phyloP scores from a whole-genome alignment of 2,888 invertebrate species.

The Tachystola acroxantha region DNA sequence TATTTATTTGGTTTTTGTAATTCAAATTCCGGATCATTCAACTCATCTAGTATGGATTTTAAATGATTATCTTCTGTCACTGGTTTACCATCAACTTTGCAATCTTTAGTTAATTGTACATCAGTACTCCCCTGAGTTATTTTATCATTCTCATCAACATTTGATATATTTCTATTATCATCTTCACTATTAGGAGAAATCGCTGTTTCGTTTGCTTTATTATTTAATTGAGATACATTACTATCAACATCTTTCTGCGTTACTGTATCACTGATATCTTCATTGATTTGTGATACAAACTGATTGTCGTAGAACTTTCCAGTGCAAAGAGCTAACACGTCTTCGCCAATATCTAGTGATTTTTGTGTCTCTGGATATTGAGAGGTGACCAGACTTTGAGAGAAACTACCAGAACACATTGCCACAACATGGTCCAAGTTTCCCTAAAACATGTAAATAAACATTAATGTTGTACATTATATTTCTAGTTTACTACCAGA shows the following conservation, averaged over 20 bases:
- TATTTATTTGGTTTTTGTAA: constrained; percentile 46
- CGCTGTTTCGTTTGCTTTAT: too few relatives aligned
- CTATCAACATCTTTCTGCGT: not conserved
- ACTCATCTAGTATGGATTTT: constrained; percentile 56
- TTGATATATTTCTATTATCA: not conserved
- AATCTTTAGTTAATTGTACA: not conserved
- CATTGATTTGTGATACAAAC: constrained; percentile 42
- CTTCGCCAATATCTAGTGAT: constrained; percentile 60
- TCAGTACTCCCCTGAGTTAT: constrained; percentile 20
- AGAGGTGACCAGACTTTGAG: constrained; percentile 59
- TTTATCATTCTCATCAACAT: not conserved
- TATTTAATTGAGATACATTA: too few relatives aligned
- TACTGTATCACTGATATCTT: constrained; percentile 7
- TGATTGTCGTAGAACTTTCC: constrained; percentile 75
- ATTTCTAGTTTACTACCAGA: too few relatives aligned
- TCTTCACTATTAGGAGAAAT: not conserved
- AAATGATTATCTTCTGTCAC: constrained; percentile 26
- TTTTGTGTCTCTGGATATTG: constrained; percentile 37
- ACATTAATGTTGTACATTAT: too few relatives aligned
- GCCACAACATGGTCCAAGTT: constrained; percentile 72
- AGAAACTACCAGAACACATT: constrained; percentile 76
- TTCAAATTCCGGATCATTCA: constrained; percentile 50
- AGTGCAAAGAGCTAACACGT: constrained; percentile 74
- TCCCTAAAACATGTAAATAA: too few relatives aligned
- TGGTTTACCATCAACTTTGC: not conserved